These are phyloP conservation scores for Cossypha polioptera DNA, from an alignment of 2,797 vertebrate species.

Conservation along the genomic window DNA sequence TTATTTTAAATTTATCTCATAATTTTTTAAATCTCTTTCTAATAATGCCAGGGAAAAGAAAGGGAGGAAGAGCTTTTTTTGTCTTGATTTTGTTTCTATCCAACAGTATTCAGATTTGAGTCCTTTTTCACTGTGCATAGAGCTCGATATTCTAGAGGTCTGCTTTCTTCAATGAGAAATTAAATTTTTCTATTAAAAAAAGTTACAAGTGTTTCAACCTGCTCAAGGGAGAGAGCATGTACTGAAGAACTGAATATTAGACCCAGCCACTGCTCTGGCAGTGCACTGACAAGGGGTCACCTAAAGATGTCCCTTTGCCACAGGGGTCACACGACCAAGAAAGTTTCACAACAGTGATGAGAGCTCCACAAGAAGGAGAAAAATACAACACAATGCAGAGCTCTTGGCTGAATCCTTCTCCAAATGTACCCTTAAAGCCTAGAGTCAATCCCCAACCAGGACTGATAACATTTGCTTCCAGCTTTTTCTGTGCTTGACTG, in stretches of 20 bases:
- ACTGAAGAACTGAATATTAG: neutral
- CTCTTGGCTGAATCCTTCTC: neutral
- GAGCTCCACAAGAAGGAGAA: neutral
- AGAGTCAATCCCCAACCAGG: neutral
- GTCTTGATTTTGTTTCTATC: neutral
- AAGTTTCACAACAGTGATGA: accelerated
- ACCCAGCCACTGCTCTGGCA: neutral
- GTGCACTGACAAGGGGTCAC: neutral
- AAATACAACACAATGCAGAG: neutral
- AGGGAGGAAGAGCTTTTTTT: neutral
- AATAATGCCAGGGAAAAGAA: neutral
- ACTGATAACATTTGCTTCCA: neutral
- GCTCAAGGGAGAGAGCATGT: neutral
- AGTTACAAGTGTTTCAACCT: neutral
- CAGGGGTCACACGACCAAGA: neutral
- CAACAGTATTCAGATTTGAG: neutral
- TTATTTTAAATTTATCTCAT: slow-evolving; percentile 16
- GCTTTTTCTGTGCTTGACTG: neutral
- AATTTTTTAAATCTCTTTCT: neutral
- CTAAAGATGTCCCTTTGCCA: neutral
- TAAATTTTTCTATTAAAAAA: neutral
- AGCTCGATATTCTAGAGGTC: neutral
- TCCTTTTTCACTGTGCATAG: neutral
- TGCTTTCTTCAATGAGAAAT: neutral
- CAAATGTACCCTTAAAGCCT: neutral